phyloP scores from a whole-genome alignment of 2,797 vertebrate genomes.

The Manis javanica region DNA sequence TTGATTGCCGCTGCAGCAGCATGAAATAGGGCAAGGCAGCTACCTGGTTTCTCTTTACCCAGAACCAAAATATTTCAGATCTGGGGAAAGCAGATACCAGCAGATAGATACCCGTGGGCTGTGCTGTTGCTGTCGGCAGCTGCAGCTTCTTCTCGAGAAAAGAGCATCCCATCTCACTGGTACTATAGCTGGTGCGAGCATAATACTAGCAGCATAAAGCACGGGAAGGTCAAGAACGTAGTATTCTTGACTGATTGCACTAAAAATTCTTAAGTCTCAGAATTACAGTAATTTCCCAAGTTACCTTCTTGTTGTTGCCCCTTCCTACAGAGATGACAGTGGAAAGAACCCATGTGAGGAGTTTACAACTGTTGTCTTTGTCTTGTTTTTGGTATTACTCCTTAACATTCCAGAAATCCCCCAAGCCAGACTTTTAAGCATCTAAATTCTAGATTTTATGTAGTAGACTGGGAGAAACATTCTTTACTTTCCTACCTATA shows the following conservation, averaged over 20 bases:
- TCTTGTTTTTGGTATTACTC: neutral
- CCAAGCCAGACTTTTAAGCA: constrained; percentile 36
- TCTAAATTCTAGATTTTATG: constrained; percentile 16
- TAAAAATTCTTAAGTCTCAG: constrained; percentile 23
- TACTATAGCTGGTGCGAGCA: neutral
- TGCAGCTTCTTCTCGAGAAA: neutral
- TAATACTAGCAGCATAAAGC: neutral
- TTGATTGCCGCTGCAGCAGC: neutral
- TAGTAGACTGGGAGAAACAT: neutral
- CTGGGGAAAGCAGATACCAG: neutral
- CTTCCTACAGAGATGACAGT: neutral
- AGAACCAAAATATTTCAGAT: neutral
- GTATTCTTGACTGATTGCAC: neutral
- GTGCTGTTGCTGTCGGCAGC: neutral
- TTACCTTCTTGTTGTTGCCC: neutral
- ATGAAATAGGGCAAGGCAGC: neutral
- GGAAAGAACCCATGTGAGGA: neutral
- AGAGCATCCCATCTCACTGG: neutral
- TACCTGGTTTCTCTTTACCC: neutral
- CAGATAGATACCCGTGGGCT: neutral
- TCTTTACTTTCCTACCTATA: neutral
- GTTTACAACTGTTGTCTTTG: neutral
- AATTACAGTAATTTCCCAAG: constrained; percentile 30
- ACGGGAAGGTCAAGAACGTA: neutral
- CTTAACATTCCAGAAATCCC: constrained; percentile 45